Base-by-base conservation (phyloP, 2,888 invertebrate genomes). In the Habrosyne pyritoides region DNA sequence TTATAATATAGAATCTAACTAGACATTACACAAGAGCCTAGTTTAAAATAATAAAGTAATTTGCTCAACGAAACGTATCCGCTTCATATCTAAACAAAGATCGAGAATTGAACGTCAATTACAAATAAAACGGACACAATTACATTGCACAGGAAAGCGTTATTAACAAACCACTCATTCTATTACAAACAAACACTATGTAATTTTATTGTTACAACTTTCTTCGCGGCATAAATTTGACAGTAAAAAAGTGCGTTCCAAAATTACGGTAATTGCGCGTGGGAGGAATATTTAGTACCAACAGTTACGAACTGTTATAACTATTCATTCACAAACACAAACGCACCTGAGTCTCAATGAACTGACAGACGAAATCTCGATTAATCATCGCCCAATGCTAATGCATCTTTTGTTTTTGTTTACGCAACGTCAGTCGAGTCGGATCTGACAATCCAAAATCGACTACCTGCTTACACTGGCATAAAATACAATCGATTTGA, bases 341-440 rank as follows among this genome's bases (percentile, higher is more conserved):
- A 42, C 42, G 18, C 18, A 8, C 7, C 14, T 67, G 67, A 72
- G 74, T 66, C 67, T 77, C 74, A 83, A 86, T 78, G 77, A 64
- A 82, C 78, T 68, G 74, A 71, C 73, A 65, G 66, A 56, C 59
- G 50, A 33, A 54, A 55, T 64, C 75, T 68, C 76, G 59, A 84
- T 84, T 79, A 79, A 84, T 89, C 84, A 85, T 75, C 71, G 67
- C 67, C 67, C 78, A 60, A 64, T 62, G 79, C 79, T 89, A 88
- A 90, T 89, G 89, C 86, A 83, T 72, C 70, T 73, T 70, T 77
- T 82, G 81, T 86, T 83, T 81, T 83, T 87, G 86, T 89, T 88
- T 87, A 85, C 73, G 63, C 57, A 61, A 80, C 77, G 83, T 82
- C 82, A 74, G 71, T 79, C 71, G 56, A 65, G 66, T 63, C 55